Evolutionary conservation across 2,888 invertebrate genomes (phyloP).

Genomic region (Oasisia sp.): DNA sequence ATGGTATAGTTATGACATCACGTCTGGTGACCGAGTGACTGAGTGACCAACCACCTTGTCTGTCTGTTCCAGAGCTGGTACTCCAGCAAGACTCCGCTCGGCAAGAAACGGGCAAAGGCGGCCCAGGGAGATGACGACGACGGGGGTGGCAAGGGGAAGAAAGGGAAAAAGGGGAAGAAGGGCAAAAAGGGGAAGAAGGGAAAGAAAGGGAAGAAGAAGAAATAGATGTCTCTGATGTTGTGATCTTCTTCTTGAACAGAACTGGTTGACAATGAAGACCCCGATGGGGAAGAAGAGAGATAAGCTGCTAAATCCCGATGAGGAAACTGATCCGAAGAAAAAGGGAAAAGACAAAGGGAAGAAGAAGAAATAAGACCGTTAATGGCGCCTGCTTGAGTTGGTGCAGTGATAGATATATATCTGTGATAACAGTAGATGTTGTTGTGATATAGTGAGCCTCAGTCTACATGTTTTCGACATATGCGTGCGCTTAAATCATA

Average conservation of each 20-base stretch:
- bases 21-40: not conserved
- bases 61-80: slow-evolving; percentile 58
- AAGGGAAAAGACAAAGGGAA: slow-evolving; percentile 3
- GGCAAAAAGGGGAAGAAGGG: slow-evolving; percentile 47
- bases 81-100: slow-evolving; percentile 81
- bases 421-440: not conserved
- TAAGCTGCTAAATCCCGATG: not conserved
- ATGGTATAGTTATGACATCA: not conserved
- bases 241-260: not conserved
- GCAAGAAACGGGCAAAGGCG: slow-evolving; percentile 77
- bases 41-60: not conserved
- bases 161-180: slow-evolving; percentile 49
- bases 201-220: slow-evolving; percentile 43
- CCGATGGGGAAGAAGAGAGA: not conserved
- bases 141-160: slow-evolving; percentile 42
- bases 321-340: not conserved
- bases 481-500: not conserved
- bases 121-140: slow-evolving; percentile 61
- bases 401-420: not conserved
- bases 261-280: not conserved
- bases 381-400: not conserved
- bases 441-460: not conserved
- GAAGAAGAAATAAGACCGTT: not conserved
- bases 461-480: not conserved
- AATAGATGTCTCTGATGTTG: not conserved